A percentile compares a stretch with the other conserved stretches of the same genome.
Conservation (phyloP, 2,888 invertebrate genomes). For the Drosophila mettleri region DNA sequence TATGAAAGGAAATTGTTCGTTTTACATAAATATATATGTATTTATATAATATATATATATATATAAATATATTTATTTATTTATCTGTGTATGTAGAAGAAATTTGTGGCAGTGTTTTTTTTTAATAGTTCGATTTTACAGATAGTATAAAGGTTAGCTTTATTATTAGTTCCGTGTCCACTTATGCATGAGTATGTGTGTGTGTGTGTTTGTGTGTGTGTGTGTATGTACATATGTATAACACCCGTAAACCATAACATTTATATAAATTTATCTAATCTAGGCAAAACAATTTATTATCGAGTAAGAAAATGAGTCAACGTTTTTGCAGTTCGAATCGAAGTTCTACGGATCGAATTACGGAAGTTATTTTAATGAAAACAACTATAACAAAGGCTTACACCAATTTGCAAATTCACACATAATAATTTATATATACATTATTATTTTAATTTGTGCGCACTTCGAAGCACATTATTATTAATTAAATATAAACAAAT, state of each 20-base stretch:
- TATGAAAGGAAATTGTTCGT: background rate
- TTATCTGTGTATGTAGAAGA: conserved; percentile 77
- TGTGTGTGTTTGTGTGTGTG: conserved; percentile 3
- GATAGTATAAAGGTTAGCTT: conserved; percentile 30
- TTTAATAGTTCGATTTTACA: conserved; percentile 32
- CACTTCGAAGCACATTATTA: background rate
- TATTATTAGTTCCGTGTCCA: conserved; percentile 40
- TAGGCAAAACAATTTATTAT: conserved; percentile 19
- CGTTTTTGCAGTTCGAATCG: conserved; percentile 6
- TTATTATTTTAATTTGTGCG: background rate
- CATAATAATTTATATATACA: background rate
- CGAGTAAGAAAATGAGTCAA: conserved; percentile 34
- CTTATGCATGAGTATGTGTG: conserved; percentile 1
- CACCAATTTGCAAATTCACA: conserved; percentile 2
- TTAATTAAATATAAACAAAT: conserved; percentile 25
- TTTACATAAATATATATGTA: background rate
- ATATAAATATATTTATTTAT: conserved; percentile 20
- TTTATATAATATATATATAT: background rate
- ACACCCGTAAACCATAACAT: conserved; percentile 29
- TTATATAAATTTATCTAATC: conserved; percentile 46
- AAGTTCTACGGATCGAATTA: conserved; percentile 9
- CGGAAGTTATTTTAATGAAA: conserved; percentile 8
- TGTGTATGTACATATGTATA: conserved; percentile 29
- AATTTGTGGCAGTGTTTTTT: conserved; percentile 42
- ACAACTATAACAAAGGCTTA: background rate